phyloP scores from a whole-genome alignment of 2,797 vertebrate species.

The Poeciliopsis gracilis region DNA sequence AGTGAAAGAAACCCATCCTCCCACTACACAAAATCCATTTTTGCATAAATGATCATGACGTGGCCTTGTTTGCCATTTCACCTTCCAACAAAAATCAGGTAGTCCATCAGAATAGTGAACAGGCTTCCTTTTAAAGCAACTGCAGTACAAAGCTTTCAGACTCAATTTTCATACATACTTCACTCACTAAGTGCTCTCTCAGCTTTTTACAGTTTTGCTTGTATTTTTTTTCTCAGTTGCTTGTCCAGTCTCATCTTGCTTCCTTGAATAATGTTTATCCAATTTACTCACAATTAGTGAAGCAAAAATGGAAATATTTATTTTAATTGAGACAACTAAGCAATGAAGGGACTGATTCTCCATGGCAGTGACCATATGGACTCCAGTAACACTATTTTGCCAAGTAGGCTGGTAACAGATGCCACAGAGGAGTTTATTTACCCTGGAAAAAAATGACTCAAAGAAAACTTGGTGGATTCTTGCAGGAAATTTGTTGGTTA shows the following conservation, averaged over 20 bases:
- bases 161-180: slow-evolving; percentile 66
- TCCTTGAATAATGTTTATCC: slow-evolving; percentile 47
- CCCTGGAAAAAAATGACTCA: slow-evolving; percentile 46
- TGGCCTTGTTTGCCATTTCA: slow-evolving; percentile 31
- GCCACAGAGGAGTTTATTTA: slow-evolving; percentile 69
- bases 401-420: slow-evolving; percentile 72
- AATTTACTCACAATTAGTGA: slow-evolving; percentile 60
- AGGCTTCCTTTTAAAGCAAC: slow-evolving; percentile 51
- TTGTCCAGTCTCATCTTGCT: slow-evolving; percentile 41
- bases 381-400: slow-evolving; percentile 60
- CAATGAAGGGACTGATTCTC: slow-evolving; percentile 53
- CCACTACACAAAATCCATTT: slow-evolving; percentile 11
- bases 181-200: slow-evolving; percentile 64
- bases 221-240: slow-evolving; percentile 39
- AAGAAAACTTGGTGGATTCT: slow-evolving; percentile 62
- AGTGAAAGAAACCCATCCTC: slow-evolving; percentile 18
- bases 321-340: slow-evolving; percentile 71
- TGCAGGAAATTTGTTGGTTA: slow-evolving; percentile 59
- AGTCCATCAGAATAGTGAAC: slow-evolving; percentile 53
- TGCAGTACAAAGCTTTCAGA: slow-evolving; percentile 66
- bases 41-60: slow-evolving; percentile 11
- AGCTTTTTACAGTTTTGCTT: slow-evolving; percentile 63
- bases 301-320: slow-evolving; percentile 61
- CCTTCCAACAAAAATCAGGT: slow-evolving; percentile 24
- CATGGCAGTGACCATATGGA: slow-evolving; percentile 76